Evolutionary conservation across 2,113 vertebrate species (phyloP).

Genomic region (Ceratotherium simum): DNA sequence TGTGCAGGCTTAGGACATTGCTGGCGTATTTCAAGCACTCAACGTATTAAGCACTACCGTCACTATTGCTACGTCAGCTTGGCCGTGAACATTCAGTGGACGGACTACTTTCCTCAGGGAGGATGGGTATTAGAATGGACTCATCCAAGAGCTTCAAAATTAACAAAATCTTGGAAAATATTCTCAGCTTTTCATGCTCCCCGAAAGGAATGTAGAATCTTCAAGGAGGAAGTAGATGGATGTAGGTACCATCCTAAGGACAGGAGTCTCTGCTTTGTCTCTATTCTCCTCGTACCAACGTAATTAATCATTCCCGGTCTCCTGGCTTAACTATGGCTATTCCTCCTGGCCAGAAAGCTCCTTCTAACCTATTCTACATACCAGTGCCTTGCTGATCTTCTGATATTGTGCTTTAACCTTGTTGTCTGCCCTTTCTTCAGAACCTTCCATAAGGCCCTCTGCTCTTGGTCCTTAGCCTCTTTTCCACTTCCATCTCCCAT

Average conservation of each 20-base stretch:
- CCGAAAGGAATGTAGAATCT: neutral
- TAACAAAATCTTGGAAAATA: neutral
- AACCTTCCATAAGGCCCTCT: neutral
- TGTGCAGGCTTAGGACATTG: neutral
- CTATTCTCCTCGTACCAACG: neutral
- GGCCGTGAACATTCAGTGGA: neutral
- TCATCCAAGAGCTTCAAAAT: neutral
- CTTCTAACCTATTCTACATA: neutral
- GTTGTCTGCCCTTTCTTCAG: neutral
- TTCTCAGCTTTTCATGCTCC: neutral
- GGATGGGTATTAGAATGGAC: neutral
- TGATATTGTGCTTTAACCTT: neutral
- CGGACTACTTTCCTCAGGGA: neutral
- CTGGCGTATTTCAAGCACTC: neutral
- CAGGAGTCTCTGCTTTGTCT: neutral
- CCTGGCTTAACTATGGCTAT: neutral
- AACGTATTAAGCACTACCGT: fast-evolving
- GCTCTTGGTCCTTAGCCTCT: neutral
- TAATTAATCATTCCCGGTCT: neutral
- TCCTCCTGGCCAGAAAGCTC: neutral
- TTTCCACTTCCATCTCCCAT: neutral
- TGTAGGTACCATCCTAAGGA: neutral
- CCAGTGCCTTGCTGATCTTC: neutral
- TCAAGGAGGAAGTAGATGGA: neutral
- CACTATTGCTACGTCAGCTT: neutral